Evolutionary conservation across 1,140 invertebrate genomes (phyloP), one percentile per base, ranked within the genome.

Genomic region (Aphis gossypii): DNA sequence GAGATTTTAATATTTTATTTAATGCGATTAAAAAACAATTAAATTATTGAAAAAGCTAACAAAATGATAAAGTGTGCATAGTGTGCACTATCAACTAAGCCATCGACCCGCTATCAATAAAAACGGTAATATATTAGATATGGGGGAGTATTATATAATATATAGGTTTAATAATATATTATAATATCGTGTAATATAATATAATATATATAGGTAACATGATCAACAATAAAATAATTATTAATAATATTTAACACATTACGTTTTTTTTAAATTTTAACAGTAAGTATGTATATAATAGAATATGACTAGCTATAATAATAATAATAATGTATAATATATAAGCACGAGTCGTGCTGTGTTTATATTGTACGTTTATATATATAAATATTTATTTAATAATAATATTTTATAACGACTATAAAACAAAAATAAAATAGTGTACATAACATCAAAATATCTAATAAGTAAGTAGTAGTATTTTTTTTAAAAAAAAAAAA

Each of bases 161-260:
- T 60, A 60, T 60, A 60, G 56, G 9, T 60, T 30, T 60, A 60
- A 60, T 60, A 30, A 60, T 60, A 56, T 56, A 56, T 56, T 56
- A 56, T 56, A 60, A 30, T 60, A 60, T 60, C 4, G 30, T 68
- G 30, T 68, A 5, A 30, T 68, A n/a, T 68, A 82, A 38, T 82
- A 82, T 82, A 76, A 35, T 76, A 38, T 35, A 4, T 38, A 21
- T 20, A 82, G n/a, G 76, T 82, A 82, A 35, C 76, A 82, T 38
- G 20, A 60, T 90, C 89, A 90, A 90, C 89, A 90, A 90, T 60
- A 56, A 90, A 90, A 90, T 90, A 41, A 90, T 90, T 44, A 90
- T 30, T 60, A 90, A 56, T 89, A 90, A 90, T 90, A 90, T 90
- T 90, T 23, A 90, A 90, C 89, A 90, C 89, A 41, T 90, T 60